Evolutionary conservation across 1,140 invertebrate species (phyloP).

Genomic region (Drosophila ironensis): DNA sequence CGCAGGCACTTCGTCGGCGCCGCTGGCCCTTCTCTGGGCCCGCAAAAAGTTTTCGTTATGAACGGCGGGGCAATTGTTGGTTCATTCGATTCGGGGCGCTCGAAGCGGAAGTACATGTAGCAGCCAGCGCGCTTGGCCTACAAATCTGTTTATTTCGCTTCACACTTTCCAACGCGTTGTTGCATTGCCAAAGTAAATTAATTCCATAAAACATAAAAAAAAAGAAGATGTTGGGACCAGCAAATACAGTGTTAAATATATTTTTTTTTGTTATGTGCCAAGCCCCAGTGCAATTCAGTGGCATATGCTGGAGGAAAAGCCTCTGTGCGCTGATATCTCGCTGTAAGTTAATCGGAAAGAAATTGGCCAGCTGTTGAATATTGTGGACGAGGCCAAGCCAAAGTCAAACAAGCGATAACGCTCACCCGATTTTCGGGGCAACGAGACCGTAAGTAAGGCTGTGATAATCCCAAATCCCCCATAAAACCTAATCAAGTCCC

Average conservation of each 20-base stretch:
- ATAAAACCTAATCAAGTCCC: too few species aligned
- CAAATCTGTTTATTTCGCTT: too few species aligned
- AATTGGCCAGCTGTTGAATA: too few species aligned
- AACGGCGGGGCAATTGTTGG: constrained; percentile 74
- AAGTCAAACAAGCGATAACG: too few species aligned
- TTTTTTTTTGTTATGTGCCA: neutral
- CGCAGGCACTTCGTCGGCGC: constrained; percentile 12
- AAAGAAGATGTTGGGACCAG: neutral
- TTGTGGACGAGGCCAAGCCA: too few species aligned
- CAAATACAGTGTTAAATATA: too few species aligned
- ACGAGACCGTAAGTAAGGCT: too few species aligned
- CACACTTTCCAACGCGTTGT: too few species aligned
- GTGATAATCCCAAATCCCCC: too few species aligned
- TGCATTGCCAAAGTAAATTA: too few species aligned
- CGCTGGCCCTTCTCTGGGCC: constrained; percentile 35
- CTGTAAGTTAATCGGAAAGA: neutral
- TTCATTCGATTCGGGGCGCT: constrained; percentile 81
- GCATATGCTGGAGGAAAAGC: neutral
- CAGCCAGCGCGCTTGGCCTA: constrained; percentile 22
- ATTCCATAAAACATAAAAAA: neutral
- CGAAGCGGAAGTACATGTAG: constrained; percentile 73
- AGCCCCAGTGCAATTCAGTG: neutral
- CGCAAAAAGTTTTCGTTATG: constrained; percentile 80
- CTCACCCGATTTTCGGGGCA: too few species aligned
- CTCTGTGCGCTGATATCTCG: neutral